Percentiles rank a stretch among this genome's conserved stretches.
These are phyloP conservation scores for Aphodius sticticus DNA, from an alignment of 2,888 invertebrate species.

Conservation along the genomic window DNA sequence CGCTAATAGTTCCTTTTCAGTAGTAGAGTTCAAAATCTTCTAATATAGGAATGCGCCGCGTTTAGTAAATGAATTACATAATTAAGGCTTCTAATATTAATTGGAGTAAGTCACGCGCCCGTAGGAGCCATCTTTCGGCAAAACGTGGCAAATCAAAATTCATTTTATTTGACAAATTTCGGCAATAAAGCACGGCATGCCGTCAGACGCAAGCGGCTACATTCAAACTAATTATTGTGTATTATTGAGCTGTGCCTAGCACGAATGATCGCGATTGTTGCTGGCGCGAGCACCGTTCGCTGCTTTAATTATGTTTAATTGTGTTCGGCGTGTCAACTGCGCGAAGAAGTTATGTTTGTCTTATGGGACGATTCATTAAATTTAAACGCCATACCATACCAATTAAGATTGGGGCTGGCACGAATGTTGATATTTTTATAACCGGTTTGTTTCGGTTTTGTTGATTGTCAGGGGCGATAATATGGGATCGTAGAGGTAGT, in stretches of 20 bases:
- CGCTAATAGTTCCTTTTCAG: too few species aligned
- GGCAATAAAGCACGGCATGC: not conserved
- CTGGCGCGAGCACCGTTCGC: not conserved
- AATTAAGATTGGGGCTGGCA: not conserved
- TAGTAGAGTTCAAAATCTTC: too few species aligned
- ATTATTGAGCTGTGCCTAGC: not conserved
- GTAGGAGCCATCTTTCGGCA: not conserved
- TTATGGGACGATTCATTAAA: not conserved
- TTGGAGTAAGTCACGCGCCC: not conserved
- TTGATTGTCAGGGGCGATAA: not conserved
- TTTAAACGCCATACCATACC: not conserved
- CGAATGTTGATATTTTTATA: not conserved
- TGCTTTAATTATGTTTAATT: not conserved
- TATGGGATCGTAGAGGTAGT: not conserved
- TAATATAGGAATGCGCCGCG: too few species aligned
- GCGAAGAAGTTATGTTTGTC: not conserved
- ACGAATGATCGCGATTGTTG: not conserved
- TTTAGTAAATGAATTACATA: not conserved
- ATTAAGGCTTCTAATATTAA: not conserved
- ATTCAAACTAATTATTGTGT: not conserved
- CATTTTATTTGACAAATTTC: not conserved
- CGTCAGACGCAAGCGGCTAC: not conserved
- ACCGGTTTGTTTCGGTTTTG: not conserved
- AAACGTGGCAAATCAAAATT: not conserved
- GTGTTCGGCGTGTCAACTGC: constrained; percentile 4